Conservation (phyloP, 1,140 invertebrate species). For the Radopholus similis region DNA sequence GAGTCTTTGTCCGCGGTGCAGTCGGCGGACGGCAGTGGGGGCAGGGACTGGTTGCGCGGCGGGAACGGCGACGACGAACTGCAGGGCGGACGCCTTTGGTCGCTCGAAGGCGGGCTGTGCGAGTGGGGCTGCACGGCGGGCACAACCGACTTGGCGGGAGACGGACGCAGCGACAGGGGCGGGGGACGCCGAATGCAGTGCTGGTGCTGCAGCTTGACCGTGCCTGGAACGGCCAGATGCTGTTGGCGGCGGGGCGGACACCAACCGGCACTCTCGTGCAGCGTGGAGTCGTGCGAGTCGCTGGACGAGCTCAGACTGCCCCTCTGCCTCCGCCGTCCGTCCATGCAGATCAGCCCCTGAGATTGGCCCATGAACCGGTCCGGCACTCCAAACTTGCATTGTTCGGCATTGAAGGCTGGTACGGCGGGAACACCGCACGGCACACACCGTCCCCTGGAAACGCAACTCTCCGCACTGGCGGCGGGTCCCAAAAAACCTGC, state of each 20-base stretch:
- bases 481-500: slow-evolving; percentile 11
- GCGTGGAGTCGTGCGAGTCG: neutral
- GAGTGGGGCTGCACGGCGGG: neutral
- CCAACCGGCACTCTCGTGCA: slow-evolving; percentile 5
- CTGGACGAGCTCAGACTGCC: neutral
- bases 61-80: neutral
- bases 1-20: slow-evolving; percentile 3
- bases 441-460: slow-evolving; percentile 37
- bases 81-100: neutral
- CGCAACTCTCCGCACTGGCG: too few species aligned
- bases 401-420: slow-evolving; percentile 10
- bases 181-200: neutral
- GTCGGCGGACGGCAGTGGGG: neutral
- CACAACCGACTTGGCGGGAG: neutral
- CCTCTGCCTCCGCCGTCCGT: neutral
- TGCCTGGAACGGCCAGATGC: neutral
- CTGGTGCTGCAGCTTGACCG: slow-evolving; percentile 9
- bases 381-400: neutral
- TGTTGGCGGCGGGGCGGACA: too few species aligned
- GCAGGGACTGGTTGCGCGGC: neutral
- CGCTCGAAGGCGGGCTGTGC: neutral
- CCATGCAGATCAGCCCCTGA: neutral
- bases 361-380: neutral
- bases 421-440: slow-evolving; percentile 40
- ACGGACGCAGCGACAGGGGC: neutral